Base-by-base conservation (phyloP, 2,888 invertebrate genomes). In the Spodoptera picta region DNA sequence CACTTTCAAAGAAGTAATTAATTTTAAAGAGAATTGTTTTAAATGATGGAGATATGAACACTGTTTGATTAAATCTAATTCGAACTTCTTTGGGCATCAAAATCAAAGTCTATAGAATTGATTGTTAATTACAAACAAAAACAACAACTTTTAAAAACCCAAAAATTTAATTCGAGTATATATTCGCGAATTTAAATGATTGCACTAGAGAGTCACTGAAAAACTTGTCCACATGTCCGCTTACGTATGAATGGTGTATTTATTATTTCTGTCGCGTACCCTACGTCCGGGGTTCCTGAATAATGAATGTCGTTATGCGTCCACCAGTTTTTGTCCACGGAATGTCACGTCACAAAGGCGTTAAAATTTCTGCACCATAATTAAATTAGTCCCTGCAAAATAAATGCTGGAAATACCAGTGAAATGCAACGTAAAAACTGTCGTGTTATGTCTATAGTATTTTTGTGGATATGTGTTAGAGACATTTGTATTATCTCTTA, bases 211-310 rank as follows among this genome's bases (percentile, higher is more conserved):
- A 48, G 49, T 52, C 49, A 64, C 61, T 64, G 66, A 62, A 76
- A 73, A 59, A 59, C 53, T 59, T 46, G 27, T 48, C 60, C 47
- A 47, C 55, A 60, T 72, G 48, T 61, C 65, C 43, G 52, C 44
- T 61, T 55, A 63, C 70, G 71, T 66, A 73, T 52, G 66, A 70
- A 73, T 66, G 65, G 42, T 64, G 41, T 76, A 72, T 76, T 86
- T 83, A 81, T 77, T 82, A 87, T 86, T 80, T 79, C 69, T 60
- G 71, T 69, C 82, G 77, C 84, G 83, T 82, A 79, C 72, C 64
- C 74, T 60, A 76, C 80, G 75, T 82, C 81, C 83, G 84, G 81
- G 73, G 78, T 65, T 69, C 73, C 71, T 81, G 82, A 85, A 84
- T 86, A 83, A 83, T 80, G 75, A 79, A 75, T 75, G 54, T 50